Percentiles rank a stretch among this genome's conserved stretches.
Evolutionary conservation across 2,888 invertebrate genomes (phyloP).

Genomic region (Clivina fossor): DNA sequence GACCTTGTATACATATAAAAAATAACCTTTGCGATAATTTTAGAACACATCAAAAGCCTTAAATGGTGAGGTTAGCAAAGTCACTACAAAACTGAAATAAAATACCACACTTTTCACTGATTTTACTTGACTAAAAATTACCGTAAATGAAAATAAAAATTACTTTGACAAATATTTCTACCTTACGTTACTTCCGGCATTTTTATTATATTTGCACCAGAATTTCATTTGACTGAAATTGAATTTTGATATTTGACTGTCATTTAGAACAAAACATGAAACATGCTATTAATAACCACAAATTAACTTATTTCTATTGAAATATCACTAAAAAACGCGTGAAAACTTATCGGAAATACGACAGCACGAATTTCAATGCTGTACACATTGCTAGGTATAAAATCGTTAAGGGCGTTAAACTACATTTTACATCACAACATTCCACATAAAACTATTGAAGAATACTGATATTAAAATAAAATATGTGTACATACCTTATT

Average conservation of each 20-base stretch:
- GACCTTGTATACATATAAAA: slow-evolving; percentile 30
- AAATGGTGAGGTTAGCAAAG: slow-evolving; percentile 51
- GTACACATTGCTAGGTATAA: slow-evolving; percentile 68
- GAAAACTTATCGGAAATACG: slow-evolving; percentile 50
- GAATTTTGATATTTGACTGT: slow-evolving; percentile 15
- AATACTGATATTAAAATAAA: slow-evolving; percentile 18
- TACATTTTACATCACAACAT: slow-evolving; percentile 44
- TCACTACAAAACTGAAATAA: slow-evolving; percentile 32
- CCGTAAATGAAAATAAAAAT: slow-evolving; percentile 3
- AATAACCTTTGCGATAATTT: slow-evolving; percentile 45
- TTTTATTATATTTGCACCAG: slow-evolving; percentile 38
- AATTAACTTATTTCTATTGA: slow-evolving; percentile 9
- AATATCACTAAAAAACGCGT: slow-evolving; percentile 13
- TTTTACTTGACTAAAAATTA: slow-evolving; percentile 15
- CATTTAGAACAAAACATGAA: slow-evolving; percentile 7
- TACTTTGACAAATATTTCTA: slow-evolving; percentile 36
- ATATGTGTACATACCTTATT: slow-evolving; percentile 79
- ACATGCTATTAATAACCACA: slow-evolving; percentile 3
- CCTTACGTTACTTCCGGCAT: slow-evolving; percentile 55
- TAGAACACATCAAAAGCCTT: slow-evolving; percentile 50
- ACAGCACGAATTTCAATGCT: slow-evolving; percentile 63
- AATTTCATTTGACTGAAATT: not conserved
- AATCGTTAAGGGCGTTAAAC: slow-evolving; percentile 60
- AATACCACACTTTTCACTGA: slow-evolving; percentile 14
- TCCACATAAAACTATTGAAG: slow-evolving; percentile 36